Base-by-base conservation (phyloP, 2,797 vertebrate species). In the Acanthurus tractus region DNA sequence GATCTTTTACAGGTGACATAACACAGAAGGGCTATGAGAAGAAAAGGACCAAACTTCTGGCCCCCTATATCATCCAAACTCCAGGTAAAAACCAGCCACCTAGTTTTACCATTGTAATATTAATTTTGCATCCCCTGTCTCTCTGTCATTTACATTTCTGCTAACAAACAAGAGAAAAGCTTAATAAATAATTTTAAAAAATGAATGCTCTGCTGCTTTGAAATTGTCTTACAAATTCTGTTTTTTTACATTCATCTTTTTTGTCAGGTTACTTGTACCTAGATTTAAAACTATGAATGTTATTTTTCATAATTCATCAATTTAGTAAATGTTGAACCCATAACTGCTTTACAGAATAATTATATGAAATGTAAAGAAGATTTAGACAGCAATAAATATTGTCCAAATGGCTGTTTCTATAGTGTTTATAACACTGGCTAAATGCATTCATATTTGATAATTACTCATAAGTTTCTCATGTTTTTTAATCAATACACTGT, bases 11-110 rank as follows among this genome's bases (percentile, higher is more conserved):
- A 99, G 98, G 98, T 88, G 98, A 99, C 91, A 99, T 99, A 91
- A 99, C 98, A 15, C 98, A 99, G 86, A 99, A 99, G 91, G 97
- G 98, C 66, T 99, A 98, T 86, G 98, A 99, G 93, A 99, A 99
- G 96, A 99, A 99, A 92, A 96, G 96, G 85, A 96, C 96, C 48
- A 99, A 98, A 90, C 96, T 99, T 6, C 93, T 99, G 90, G 96
- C 95, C 87, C 97, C 98, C 0, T 99, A 96, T 78, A 93, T 97
- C 81, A 96, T 95, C 0, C 96, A 96, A 29, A 90, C 88, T 49
- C 97, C 96, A 96, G 96, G 98, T 99, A 93, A 72, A 92, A 67
- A 62, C 3, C 56, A 42, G 25, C 9, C 58, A 15, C 2, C 25
- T 7, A 12, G 17, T 53, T n/a, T 17, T 18, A 0, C 8, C 2